phyloP scores from a whole-genome alignment of 2,797 vertebrate genomes.

The Mareca strepera region DNA sequence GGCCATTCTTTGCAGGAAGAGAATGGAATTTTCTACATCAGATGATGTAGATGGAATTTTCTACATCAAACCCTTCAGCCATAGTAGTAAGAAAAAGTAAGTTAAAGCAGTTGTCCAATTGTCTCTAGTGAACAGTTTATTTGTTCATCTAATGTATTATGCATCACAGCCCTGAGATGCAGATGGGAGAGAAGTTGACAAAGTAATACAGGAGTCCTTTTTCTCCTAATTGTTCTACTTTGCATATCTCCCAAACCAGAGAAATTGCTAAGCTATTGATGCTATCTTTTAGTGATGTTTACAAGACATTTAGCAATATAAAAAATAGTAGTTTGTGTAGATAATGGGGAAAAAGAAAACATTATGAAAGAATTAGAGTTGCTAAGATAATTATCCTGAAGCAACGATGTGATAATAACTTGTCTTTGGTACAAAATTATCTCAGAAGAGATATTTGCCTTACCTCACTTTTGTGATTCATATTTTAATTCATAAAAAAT shows the following conservation, averaged over 20 bases:
- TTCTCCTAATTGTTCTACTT: neutral
- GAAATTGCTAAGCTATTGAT: neutral
- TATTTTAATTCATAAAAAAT: neutral
- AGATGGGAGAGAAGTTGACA: neutral
- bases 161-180: neutral
- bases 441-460: neutral
- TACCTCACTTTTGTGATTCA: neutral
- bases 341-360: neutral
- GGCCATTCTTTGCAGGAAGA: neutral
- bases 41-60: neutral
- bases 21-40: neutral
- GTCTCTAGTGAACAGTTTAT: neutral
- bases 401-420: neutral
- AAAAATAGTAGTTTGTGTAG: neutral
- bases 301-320: neutral
- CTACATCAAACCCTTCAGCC: neutral
- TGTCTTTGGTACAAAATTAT: neutral
- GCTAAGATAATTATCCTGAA: neutral
- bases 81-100: neutral
- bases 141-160: neutral
- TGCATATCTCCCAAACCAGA: neutral
- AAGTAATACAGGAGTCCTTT: neutral
- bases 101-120: neutral
- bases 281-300: neutral
- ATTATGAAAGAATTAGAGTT: neutral